Evolutionary conservation across 2,113 vertebrate genomes (phyloP).

Genomic region (Accipiter virgatus): DNA sequence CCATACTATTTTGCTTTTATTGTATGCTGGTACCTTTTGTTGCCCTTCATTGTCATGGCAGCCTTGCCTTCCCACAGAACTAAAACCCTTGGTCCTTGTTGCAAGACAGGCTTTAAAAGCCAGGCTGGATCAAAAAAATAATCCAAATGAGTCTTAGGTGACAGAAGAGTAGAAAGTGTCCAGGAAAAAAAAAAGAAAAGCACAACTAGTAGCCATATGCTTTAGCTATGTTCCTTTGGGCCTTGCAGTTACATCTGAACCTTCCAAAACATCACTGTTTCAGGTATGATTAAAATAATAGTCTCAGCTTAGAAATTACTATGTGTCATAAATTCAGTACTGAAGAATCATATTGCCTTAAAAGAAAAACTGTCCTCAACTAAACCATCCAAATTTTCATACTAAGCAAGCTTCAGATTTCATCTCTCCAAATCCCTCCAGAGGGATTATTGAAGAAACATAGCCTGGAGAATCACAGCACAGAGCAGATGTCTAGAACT

Average conservation of each 20-base stretch:
- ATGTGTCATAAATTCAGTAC: neutral
- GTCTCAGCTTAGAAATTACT: neutral
- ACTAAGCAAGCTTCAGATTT: neutral
- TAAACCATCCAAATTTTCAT: neutral
- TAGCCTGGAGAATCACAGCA: neutral
- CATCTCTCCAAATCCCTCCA: neutral
- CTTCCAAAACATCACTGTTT: neutral
- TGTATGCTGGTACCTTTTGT: neutral
- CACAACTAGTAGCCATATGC: neutral
- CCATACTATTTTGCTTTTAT: neutral
- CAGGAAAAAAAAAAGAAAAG: neutral
- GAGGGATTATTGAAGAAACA: neutral
- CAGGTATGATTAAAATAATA: neutral
- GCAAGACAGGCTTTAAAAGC: neutral
- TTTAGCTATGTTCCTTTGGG: neutral
- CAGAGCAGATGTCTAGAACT: neutral
- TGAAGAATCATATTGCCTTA: neutral
- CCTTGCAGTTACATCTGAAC: neutral
- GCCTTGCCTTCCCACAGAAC: neutral
- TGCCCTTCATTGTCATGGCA: neutral
- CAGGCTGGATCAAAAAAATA: neutral
- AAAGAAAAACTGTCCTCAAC: neutral
- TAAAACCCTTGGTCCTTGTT: neutral
- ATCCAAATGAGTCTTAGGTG: neutral
- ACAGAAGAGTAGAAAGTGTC: neutral